Evolutionary conservation across 2,797 vertebrate species (phyloP), one percentile per base, ranked within the genome.

Genomic region (Sebastes itinus): DNA sequence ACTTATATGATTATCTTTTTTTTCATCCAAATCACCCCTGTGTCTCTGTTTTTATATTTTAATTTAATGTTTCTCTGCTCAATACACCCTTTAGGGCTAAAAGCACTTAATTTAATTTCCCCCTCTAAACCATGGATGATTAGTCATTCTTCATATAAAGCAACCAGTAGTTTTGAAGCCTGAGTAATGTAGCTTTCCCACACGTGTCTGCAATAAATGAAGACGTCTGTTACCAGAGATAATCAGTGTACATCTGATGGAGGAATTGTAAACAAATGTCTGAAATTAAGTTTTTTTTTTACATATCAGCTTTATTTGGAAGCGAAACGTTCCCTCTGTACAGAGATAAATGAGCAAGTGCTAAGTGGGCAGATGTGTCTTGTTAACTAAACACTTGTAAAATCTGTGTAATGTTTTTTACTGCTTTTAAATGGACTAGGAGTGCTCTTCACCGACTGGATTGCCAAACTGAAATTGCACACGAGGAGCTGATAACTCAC

Each of bases 321-420:
- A 65, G 8, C 46, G 22, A 74, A 72, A 77, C 42, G 42, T 60
- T 35, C 69, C 14, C 66, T 49, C 2, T 35, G 23, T 20, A 32
- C 12, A 32, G 56, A 68, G 74, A 82, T 33, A 75, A 73, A 77
- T 73, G 63, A 85, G 71, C 23, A 66, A 42, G 71, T 46, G 74
- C 62, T 72, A 72, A 84, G 73, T 84, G 79, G 55, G 23, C 69
- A 73, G 72, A 85, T 77, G 75, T 78, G 74, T 69, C 66, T 27
- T 64, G 76, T 82, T 87, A 80, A 68, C 70, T 68, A 59, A 84
- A 84, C 83, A 84, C 79, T 87, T 82, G 56, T 79, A 27, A 73
- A 73, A 73, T 81, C 2, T 28, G 42, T 23, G 3, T 72, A 46
- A 67, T 78, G 65, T 78, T 62, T 81, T 84, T 61, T 32, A 75